Base-by-base conservation (phyloP, 2,797 vertebrate species). In the Manis javanica region DNA sequence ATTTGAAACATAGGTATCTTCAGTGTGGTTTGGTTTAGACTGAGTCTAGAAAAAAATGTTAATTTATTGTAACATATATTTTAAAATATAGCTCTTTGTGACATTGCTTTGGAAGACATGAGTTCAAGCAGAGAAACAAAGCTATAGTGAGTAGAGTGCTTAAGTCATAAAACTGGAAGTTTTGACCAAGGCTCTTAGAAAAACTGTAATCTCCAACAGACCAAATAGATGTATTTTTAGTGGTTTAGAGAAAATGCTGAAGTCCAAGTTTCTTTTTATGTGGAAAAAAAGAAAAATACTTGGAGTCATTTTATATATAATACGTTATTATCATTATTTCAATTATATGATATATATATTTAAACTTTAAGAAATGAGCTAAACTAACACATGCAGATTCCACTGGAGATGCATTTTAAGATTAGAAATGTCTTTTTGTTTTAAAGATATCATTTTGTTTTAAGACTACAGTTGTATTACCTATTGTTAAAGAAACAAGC, bases 351-450 rank as follows among this genome's bases (percentile, higher is more conserved):
- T 16, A 19, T 64, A n/a, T 26, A 34, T 72, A 9, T 78, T 66
- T n/a, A 69, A 61, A 64, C 6, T 74, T 66, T 57, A 5, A 12
- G 71, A 95, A 81, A 53, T 72, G 21, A 89, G 2, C 34, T 72
- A 51, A 64, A 57, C 12, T 55, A 78, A 68, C 2, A 68, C 15
- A 66, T 83, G 14, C 18, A 63, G 23, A 7, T 94, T 92, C 46
- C 26, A 39, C 26, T 57, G n/a, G 18, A 87, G 64, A 69, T 7
- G 91, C 3, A 39, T 61, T 95, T 78, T 13, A 72, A 86, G 9
- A 75, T 93, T 66, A 91, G 55, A 91, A 61, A 66, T 68, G 63
- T 81, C 13, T 55, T 82, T 87, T 95, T 87, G 55, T 69, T 91
- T 57, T 71, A 79, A 92, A 34, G 34, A 79, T 37, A 69, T 81